phyloP scores from a whole-genome alignment of 2,888 invertebrate species.

The Nomada fucata region DNA sequence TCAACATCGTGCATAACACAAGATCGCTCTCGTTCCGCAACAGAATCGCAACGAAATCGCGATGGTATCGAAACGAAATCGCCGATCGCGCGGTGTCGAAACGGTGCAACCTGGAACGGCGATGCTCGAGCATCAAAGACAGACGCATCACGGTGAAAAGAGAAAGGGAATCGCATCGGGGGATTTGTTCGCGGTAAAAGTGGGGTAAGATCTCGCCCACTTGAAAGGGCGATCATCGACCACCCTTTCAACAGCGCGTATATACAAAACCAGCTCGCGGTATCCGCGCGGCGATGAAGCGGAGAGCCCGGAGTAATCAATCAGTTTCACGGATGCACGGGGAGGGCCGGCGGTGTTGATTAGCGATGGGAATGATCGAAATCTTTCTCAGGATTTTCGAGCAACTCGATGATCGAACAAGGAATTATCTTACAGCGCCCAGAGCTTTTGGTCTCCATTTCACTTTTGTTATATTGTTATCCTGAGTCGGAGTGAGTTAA shows the following conservation, averaged over 20 bases:
- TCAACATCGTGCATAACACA: not conserved
- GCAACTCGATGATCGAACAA: no score
- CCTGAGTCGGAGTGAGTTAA: no score
- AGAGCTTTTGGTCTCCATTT: no score
- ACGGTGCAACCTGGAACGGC: slow-evolving; percentile 1
- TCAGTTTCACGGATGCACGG: slow-evolving; percentile 78
- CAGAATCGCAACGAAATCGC: slow-evolving; percentile 3
- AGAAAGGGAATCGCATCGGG: slow-evolving; percentile 8
- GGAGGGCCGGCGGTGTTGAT: slow-evolving; percentile 49
- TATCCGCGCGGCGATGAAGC: slow-evolving; percentile 62
- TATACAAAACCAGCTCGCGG: slow-evolving; percentile 58
- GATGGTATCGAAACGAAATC: slow-evolving; percentile 3
- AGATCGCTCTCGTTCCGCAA: not conserved
- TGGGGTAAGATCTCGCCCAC: slow-evolving; percentile 60
- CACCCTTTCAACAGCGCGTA: slow-evolving; percentile 60
- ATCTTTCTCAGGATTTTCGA: no score
- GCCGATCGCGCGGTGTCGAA: slow-evolving; percentile 11
- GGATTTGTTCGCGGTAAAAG: slow-evolving; percentile 44
- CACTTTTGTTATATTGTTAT: no score
- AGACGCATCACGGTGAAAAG: slow-evolving; percentile 3
- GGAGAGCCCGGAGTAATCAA: slow-evolving; percentile 75
- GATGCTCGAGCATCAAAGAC: slow-evolving; percentile 43
- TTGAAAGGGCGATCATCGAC: slow-evolving; percentile 66
- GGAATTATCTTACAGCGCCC: no score
- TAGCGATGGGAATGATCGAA: no score